Evolutionary conservation across 2,113 vertebrate species (phyloP), one percentile per base, ranked within the genome.

Genomic region (Herpailurus yagouaroundi): DNA sequence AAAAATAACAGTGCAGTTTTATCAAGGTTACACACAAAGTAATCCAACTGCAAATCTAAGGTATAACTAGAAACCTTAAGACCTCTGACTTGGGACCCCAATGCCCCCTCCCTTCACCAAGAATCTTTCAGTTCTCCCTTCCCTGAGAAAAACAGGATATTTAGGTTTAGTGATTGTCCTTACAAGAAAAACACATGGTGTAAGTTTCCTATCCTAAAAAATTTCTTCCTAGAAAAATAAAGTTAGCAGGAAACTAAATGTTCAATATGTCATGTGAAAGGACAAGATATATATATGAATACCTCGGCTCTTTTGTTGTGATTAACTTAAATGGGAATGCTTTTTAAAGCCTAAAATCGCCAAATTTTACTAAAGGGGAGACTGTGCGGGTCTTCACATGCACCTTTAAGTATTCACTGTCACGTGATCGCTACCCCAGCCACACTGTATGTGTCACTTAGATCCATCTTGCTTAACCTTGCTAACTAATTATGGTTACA

Each of bases 401-500:
- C 7, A 25, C 16, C 1, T 71, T 95, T 92, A 94, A 97, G 92
- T 95, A 87, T 74, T 92, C 68, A 90, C 87, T 90, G 64, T 95
- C 76, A 82, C 11, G 0, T 79, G 48, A 11, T 89, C 55, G 64
- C 31, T 66, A 80, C 38, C 82, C 63, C 69, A 83, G 64, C 45
- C 50, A 73, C 10, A 0, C 5, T 83, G 5, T 86, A 25, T 25
- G 23, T 93, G 86, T 89, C 25, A 80, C 63, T 77, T 94, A 33
- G 12, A 95, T 14, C 13, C 0, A 45, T 83, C 57, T 81, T 81
- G 60, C 48, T 36, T 94, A 83, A 89, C 69, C 73, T 93, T 96
- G 84, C 96, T 41, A 96, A 82, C 7, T 1, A 52, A 83, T 97
- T 93, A 96, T 86, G n/a, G 88, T 95, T 96, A 95, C 60, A 82